Evolutionary conservation across 2,888 invertebrate species (phyloP).

Genomic region (Taenaris catops): DNA sequence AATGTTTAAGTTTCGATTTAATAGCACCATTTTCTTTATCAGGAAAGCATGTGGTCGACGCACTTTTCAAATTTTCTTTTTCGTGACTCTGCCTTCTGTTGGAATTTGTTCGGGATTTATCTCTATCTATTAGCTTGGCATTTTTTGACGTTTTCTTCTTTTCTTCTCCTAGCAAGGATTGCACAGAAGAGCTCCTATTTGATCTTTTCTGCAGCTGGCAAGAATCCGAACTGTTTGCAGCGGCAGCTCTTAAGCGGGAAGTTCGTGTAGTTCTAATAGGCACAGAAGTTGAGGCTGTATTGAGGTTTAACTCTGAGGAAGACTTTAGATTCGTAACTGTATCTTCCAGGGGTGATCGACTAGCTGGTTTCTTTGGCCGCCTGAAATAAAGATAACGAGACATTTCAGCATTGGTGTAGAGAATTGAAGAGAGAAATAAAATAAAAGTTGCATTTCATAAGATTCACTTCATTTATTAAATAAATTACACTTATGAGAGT

Average conservation of each 20-base stretch:
- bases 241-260: slow-evolving; percentile 85
- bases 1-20: slow-evolving; percentile 74
- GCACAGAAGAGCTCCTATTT: slow-evolving; percentile 64
- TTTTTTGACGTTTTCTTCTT: slow-evolving; percentile 52
- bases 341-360: slow-evolving; percentile 52
- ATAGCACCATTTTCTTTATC: slow-evolving; percentile 73
- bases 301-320: slow-evolving; percentile 68
- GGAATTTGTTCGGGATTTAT: slow-evolving; percentile 43
- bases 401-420: too few species aligned
- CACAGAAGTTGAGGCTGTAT: slow-evolving; percentile 63
- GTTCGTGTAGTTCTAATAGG: slow-evolving; percentile 85
- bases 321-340: slow-evolving; percentile 57
- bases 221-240: slow-evolving; percentile 57
- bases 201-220: slow-evolving; percentile 49
- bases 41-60: slow-evolving; percentile 39
- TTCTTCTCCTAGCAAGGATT: slow-evolving; percentile 56
- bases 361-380: slow-evolving; percentile 47
- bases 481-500: too few species aligned
- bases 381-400: too few species aligned
- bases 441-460: too few species aligned
- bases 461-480: too few species aligned
- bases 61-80: slow-evolving; percentile 56
- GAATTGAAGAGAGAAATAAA: too few species aligned
- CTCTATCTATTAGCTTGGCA: slow-evolving; percentile 64
- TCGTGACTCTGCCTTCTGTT: slow-evolving; percentile 54